Evolutionary conservation across 2,797 vertebrate species (phyloP).

Genomic region (Gobio occitaniae): DNA sequence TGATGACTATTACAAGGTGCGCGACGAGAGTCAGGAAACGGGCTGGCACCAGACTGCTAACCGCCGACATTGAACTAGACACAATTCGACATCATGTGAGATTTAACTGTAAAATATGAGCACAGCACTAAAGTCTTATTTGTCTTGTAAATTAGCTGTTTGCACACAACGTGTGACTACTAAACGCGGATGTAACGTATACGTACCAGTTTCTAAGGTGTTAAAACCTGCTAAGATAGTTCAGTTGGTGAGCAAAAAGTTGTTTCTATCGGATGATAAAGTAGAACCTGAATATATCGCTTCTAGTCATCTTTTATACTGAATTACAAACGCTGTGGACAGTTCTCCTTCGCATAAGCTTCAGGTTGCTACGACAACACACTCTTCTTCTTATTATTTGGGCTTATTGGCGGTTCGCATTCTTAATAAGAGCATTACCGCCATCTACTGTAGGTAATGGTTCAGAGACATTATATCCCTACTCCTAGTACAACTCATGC

Average conservation of each 20-base stretch:
- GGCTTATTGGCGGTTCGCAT: too few species aligned
- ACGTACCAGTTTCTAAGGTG: background rate
- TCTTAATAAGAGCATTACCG: too few species aligned
- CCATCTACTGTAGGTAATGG: too few species aligned
- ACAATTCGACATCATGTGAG: background rate
- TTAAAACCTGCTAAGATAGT: background rate
- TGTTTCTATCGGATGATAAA: background rate
- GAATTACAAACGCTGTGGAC: background rate
- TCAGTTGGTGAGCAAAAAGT: background rate
- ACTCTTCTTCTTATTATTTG: too few species aligned
- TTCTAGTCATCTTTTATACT: background rate
- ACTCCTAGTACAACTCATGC: too few species aligned
- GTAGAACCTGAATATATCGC: background rate
- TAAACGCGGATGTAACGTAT: background rate
- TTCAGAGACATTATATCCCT: too few species aligned
- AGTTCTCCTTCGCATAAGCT: background rate
- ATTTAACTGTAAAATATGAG: background rate
- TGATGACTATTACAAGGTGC: constrained; percentile 90
- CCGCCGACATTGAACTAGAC: constrained; percentile 60
- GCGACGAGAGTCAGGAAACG: constrained; percentile 87
- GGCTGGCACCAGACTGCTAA: constrained; percentile 84
- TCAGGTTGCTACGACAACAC: constrained; percentile 44
- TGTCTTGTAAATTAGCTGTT: background rate
- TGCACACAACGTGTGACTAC: background rate
- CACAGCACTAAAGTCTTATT: background rate